Base-by-base conservation (phyloP, 2,888 invertebrate genomes). In the Saturnia pavonia region DNA sequence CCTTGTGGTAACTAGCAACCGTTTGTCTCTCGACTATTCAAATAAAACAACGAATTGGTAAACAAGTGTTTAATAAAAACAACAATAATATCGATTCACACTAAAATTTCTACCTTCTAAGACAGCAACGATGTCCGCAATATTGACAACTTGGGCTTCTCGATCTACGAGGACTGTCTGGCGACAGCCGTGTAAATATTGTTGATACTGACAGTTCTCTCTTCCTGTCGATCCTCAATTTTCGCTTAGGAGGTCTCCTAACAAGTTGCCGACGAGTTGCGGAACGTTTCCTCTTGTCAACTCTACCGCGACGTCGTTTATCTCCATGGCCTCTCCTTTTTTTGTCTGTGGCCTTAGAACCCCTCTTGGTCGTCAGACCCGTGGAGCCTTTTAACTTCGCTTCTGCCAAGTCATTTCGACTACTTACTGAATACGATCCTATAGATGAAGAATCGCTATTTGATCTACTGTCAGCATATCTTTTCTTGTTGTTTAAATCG, bases 71-170 rank as follows among this genome's bases (percentile, higher is more conserved):
- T 71, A 70, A 72, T 40, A 67, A 43, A 34, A 70, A 68, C 43
- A 68, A 60, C 63, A 74, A 69, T 42, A 67, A 70, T 68, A 73
- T 73, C 68, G 19, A 70, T 70, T 68, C 75, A 76, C 68, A 78
- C 70, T 76, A 75, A 71, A 71, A 74, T 71, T 68, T 80, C 88
- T 90, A 91, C 90, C 91, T 90, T 87, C 86, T 81, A 70, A 81
- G 81, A 72, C 88, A 88, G 76, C 87, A 86, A 2, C 86, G 86
- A 72, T 88, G 88, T 25, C 89, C 87, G 72, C 91, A 91, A 71
- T 83, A 79, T 45, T 74, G 72, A 72, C 89, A 90, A 0, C 73
- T 73, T 1, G 75, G 75, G 1, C 74, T 73, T 19, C 74, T 72
- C 11, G 77, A 78, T 0, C 76, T 73, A 68, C 73, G 48, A 27